These are phyloP conservation scores for Zaprionus ghesquierei DNA, from an alignment of 1,140 invertebrate genomes.

Conservation along the genomic window DNA sequence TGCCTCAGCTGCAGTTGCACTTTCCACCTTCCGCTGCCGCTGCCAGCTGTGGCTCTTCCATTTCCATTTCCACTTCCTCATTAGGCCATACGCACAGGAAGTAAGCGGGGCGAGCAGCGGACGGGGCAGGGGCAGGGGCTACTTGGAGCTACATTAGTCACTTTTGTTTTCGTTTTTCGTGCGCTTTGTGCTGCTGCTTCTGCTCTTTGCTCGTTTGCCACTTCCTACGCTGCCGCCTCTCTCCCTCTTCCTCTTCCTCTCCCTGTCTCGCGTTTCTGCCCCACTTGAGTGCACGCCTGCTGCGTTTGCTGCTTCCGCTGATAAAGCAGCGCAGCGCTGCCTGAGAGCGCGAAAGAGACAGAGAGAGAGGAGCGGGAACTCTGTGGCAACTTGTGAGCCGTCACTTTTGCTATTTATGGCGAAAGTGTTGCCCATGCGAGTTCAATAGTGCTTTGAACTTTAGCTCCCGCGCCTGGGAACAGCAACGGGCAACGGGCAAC, in stretches of 20 bases:
- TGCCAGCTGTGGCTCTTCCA: slow-evolving; percentile 24
- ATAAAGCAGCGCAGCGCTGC: slow-evolving; percentile 38
- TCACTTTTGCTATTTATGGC: slow-evolving; percentile 73
- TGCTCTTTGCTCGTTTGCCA: slow-evolving; percentile 6
- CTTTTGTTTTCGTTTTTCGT: slow-evolving; percentile 73
- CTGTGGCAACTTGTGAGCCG: slow-evolving; percentile 14
- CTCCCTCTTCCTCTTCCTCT: not conserved
- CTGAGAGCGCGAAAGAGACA: not conserved
- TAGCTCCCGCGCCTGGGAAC: slow-evolving; percentile 50
- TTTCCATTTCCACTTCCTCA: slow-evolving; percentile 68
- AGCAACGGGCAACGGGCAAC: not conserved
- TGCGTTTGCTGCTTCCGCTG: slow-evolving; percentile 30
- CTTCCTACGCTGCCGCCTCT: slow-evolving; percentile 12
- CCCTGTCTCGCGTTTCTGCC: not conserved
- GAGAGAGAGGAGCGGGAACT: not conserved
- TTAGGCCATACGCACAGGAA: slow-evolving; percentile 75
- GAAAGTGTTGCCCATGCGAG: slow-evolving; percentile 70
- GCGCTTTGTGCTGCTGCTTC: not conserved
- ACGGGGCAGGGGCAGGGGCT: not conserved
- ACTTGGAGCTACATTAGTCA: slow-evolving; percentile 68
- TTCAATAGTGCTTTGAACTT: slow-evolving; percentile 81
- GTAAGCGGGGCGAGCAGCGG: slow-evolving; percentile 49
- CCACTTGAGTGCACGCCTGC: slow-evolving; percentile 10
- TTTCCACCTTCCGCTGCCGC: slow-evolving; percentile 7
- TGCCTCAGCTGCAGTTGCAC: slow-evolving; percentile 21